Evolutionary conservation across 2,113 vertebrate genomes (phyloP).

Genomic region (Mesitornis unicolor): DNA sequence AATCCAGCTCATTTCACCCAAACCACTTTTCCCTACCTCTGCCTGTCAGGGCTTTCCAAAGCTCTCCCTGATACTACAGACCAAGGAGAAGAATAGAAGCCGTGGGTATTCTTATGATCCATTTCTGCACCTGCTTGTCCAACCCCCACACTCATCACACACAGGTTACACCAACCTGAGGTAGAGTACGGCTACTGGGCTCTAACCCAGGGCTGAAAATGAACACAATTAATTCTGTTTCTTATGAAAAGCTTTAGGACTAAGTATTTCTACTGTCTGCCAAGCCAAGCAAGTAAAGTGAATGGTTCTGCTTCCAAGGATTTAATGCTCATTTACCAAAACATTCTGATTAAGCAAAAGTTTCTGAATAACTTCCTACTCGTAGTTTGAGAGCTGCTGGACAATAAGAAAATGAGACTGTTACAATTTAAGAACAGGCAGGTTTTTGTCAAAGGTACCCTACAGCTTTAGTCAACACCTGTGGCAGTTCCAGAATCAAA

Average conservation of each 20-base stretch:
- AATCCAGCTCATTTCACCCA: background rate
- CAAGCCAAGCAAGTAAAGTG: background rate
- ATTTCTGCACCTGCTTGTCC: background rate
- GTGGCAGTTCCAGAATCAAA: background rate
- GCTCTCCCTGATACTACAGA: background rate
- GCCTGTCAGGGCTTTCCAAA: background rate
- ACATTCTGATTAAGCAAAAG: background rate
- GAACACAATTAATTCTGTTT: background rate
- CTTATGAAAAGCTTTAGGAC: background rate
- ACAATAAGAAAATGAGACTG: background rate
- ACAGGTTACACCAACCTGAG: background rate
- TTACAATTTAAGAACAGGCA: background rate
- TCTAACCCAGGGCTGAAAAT: background rate
- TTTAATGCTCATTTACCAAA: background rate
- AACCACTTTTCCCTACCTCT: background rate
- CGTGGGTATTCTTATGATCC: background rate
- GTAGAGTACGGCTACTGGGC: background rate
- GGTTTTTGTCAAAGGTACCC: background rate
- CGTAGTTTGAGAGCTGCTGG: background rate
- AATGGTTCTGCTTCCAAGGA: background rate
- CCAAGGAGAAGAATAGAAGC: background rate
- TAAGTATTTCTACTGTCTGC: background rate
- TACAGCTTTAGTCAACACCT: background rate
- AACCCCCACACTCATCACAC: background rate
- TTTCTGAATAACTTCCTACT: background rate